These are phyloP conservation scores for Ceuthmochares aereus DNA, from an alignment of 2,113 vertebrate species.

Conservation along the genomic window DNA sequence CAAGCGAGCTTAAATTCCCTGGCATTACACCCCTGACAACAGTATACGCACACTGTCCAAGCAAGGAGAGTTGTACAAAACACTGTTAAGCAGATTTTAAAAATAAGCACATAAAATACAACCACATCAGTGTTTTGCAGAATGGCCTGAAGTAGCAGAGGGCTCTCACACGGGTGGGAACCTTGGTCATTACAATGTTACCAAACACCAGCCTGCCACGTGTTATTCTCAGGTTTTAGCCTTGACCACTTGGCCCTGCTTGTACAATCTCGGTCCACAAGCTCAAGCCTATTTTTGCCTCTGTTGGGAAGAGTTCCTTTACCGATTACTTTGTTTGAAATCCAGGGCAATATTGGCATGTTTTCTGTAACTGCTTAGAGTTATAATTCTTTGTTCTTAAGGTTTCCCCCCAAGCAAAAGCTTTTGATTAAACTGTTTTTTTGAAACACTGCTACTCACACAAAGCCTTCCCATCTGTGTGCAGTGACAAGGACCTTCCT, in stretches of 20 bases:
- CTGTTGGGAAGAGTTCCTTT: not conserved
- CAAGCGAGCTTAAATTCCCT: not conserved
- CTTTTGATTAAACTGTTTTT: not conserved
- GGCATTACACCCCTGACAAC: not conserved
- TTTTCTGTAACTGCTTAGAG: not conserved
- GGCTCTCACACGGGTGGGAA: not conserved
- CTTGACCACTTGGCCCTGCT: not conserved
- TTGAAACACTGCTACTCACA: too few relatives aligned
- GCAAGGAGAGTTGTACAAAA: not conserved
- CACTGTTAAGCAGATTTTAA: not conserved
- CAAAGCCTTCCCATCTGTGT: accelerated
- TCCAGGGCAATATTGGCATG: not conserved
- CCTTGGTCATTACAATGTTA: not conserved
- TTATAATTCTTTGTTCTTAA: not conserved
- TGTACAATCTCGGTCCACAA: not conserved
- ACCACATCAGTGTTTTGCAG: not conserved
- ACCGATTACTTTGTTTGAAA: not conserved
- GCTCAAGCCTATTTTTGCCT: not conserved
- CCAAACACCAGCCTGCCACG: not conserved
- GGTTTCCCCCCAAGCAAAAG: not conserved
- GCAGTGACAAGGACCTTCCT: not conserved
- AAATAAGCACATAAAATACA: not conserved
- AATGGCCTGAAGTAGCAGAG: not conserved
- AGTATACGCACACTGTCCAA: not conserved
- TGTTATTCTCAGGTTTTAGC: not conserved